Evolutionary conservation across 2,888 invertebrate genomes (phyloP).

Genomic region (Agriopis leucophaearia): DNA sequence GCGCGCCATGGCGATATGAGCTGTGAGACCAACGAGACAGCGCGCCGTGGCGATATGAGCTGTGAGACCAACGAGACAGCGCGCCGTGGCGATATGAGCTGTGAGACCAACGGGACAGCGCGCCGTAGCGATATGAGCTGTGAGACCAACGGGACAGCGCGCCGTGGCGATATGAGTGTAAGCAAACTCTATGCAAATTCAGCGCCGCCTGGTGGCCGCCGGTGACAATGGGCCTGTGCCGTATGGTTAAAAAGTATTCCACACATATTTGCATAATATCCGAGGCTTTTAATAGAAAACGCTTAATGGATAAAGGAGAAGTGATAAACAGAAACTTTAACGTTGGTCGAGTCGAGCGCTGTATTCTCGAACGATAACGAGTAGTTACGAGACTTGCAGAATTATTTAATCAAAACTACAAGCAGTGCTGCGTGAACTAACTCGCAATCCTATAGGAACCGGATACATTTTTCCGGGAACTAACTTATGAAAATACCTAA

Average conservation of each 20-base stretch:
- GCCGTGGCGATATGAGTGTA: constrained; percentile 24
- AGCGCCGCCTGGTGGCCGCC: constrained; percentile 12
- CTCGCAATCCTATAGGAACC: no score
- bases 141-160: no score
- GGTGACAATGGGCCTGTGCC: constrained; percentile 31
- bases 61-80: no score
- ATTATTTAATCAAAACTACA: background rate
- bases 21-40: no score
- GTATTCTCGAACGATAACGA: background rate
- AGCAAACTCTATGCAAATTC: constrained; percentile 35
- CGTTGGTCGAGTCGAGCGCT: background rate
- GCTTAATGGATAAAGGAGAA: constrained; percentile 34
- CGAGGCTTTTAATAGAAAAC: constrained; percentile 26
- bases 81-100: constrained; percentile 14
- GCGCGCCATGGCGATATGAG: constrained; percentile 13
- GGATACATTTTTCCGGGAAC: no score
- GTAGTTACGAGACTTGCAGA: background rate
- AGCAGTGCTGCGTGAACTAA: no score
- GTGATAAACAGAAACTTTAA: constrained; percentile 25
- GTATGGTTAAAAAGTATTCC: constrained; percentile 37
- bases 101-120: no score
- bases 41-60: constrained; percentile 14
- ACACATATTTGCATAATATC: constrained; percentile 36
- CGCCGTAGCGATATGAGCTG: constrained; percentile 6
- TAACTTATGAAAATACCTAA: no score